phyloP scores from a whole-genome alignment of 2,797 vertebrate genomes.

The Masticophis lateralis region DNA sequence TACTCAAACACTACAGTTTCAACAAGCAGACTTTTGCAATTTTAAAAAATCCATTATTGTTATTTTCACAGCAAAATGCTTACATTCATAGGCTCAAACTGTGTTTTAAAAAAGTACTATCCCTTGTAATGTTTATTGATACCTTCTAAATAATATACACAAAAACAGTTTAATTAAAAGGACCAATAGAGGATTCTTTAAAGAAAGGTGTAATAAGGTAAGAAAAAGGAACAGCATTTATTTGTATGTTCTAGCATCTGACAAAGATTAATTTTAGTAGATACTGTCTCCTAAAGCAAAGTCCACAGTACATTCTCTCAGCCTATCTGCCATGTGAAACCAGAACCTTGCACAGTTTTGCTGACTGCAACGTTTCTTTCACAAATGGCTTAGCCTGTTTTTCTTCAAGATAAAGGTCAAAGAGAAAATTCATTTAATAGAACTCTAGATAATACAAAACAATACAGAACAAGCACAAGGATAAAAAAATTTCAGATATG shows the following conservation, averaged over 20 bases:
- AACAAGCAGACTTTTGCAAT: neutral
- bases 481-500: constrained; percentile 50
- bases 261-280: constrained; percentile 71
- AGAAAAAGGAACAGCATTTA: constrained; percentile 68
- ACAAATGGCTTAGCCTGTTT: constrained; percentile 67
- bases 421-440: constrained; percentile 64
- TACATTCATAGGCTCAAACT: constrained; percentile 18
- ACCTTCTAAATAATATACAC: constrained; percentile 61
- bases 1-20: constrained; percentile 62
- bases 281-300: constrained; percentile 70
- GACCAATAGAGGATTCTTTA: constrained; percentile 63
- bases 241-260: constrained; percentile 66
- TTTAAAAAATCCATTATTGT: neutral
- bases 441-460: constrained; percentile 59
- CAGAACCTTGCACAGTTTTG: constrained; percentile 63
- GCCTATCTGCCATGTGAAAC: constrained; percentile 65
- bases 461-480: constrained; percentile 56
- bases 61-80: constrained; percentile 61
- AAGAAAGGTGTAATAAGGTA: constrained; percentile 43
- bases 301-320: constrained; percentile 65
- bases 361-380: constrained; percentile 65
- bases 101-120: constrained; percentile 47
- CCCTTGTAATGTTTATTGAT: constrained; percentile 62
- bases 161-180: constrained; percentile 66
- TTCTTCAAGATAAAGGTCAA: constrained; percentile 65